Percentiles rank a stretch among this genome's conserved stretches.
Conservation (phyloP, 2,113 vertebrate species). For the rabbit (Oryctolagus cuniculus) region mOryCun1.1 NC_091434.1:147171501-147172000, state of each 20-base stretch:
- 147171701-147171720: neutral
- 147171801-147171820: slow-evolving; percentile 16
- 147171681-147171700: neutral
- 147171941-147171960: neutral
- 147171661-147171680: neutral
- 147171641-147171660: neutral
- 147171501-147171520: neutral
- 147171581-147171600: neutral
- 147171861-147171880: slow-evolving; percentile 12
- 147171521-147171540: neutral
- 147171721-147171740: neutral
- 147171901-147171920: neutral
- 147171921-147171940: neutral
- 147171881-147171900: neutral
- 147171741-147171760: slow-evolving; percentile 17
- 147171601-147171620: neutral
- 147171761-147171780: slow-evolving; percentile 1
- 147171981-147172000: slow-evolving; percentile 55
- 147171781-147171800: neutral
- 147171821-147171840: neutral
- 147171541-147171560: neutral
- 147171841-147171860: neutral
- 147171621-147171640: neutral
- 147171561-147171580: neutral
- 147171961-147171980: neutral